phyloP scores from a whole-genome alignment of 2,888 invertebrate species.

The Drosophila picticornis region DNA sequence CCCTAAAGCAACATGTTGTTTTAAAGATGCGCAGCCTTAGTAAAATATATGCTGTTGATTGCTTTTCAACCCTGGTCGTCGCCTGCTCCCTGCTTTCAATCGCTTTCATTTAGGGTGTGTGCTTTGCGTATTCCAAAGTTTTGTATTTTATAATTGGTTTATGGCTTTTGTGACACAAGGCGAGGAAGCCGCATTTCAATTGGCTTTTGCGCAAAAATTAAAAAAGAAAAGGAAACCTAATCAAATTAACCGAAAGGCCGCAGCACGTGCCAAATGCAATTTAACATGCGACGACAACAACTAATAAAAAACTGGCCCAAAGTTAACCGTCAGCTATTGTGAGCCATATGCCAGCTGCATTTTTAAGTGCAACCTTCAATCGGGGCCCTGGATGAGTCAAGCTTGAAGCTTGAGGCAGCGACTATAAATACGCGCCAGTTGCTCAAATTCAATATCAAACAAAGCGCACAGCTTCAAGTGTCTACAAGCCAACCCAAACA shows the following conservation, averaged over 20 bases:
- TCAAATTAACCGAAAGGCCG: conserved; percentile 63
- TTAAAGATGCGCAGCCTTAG: background rate
- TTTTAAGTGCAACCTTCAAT: conserved; percentile 69
- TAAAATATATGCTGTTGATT: background rate
- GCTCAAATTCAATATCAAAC: conserved; percentile 59
- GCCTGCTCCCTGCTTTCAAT: conserved; percentile 4
- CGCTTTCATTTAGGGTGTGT: background rate
- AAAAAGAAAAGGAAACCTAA: conserved; percentile 53
- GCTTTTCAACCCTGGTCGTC: conserved; percentile 31
- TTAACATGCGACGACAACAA: conserved; percentile 33
- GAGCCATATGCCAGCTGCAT: conserved; percentile 69
- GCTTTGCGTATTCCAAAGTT: conserved; percentile 33
- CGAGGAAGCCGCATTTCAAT: conserved; percentile 71
- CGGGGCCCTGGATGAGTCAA: conserved; percentile 53
- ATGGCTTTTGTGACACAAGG: conserved; percentile 62
- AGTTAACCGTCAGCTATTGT: conserved; percentile 13
- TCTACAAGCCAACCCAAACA: conserved; percentile 34
- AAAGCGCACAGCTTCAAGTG: conserved; percentile 64
- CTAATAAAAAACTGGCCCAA: conserved; percentile 35
- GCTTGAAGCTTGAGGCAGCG: background rate
- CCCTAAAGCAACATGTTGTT: background rate
- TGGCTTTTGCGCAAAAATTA: conserved; percentile 39
- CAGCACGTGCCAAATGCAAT: conserved; percentile 68
- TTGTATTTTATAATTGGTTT: conserved; percentile 75
- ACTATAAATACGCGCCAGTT: conserved; percentile 56